A percentile compares a stretch with the other conserved stretches of the same genome.
These are phyloP conservation scores for Escarpia spicata DNA, from an alignment of 2,888 invertebrate species.

Conservation along the genomic window DNA sequence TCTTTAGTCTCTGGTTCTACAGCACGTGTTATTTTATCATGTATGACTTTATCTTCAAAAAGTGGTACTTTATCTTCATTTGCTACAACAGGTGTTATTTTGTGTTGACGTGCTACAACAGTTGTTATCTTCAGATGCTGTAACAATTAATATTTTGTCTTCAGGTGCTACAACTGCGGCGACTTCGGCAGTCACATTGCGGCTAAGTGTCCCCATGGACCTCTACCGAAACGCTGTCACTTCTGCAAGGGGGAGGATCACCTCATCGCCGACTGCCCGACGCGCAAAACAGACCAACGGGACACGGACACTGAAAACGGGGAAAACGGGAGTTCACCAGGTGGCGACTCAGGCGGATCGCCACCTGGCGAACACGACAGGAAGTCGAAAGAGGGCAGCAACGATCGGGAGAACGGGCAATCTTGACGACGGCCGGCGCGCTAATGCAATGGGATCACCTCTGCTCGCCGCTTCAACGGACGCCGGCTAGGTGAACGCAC, in stretches of 20 bases:
- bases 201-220: constrained; percentile 86
- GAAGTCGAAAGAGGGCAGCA: constrained; percentile 12
- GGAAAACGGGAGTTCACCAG: constrained; percentile 2
- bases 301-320: constrained; percentile 9
- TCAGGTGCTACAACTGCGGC: constrained; percentile 91
- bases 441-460: not conserved
- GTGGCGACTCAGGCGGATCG: not conserved
- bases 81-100: no score
- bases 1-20: no score
- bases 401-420: not conserved
- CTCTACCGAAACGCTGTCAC: constrained; percentile 91
- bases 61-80: no score
- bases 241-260: constrained; percentile 89
- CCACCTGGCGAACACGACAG: not conserved
- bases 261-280: constrained; percentile 87
- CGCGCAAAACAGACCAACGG: constrained; percentile 28
- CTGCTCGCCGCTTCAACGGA: not conserved
- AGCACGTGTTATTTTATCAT: no score
- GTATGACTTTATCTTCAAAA: no score
- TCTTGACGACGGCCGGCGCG: not conserved
- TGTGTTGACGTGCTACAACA: no score
- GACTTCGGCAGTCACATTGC: constrained; percentile 93
- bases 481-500: constrained; percentile 10
- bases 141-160: constrained; percentile 31
- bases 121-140: no score